Evolutionary conservation across 2,888 invertebrate genomes (phyloP), one percentile per base, ranked within the genome.

Genomic region (Aporophyla lueneburgensis): DNA sequence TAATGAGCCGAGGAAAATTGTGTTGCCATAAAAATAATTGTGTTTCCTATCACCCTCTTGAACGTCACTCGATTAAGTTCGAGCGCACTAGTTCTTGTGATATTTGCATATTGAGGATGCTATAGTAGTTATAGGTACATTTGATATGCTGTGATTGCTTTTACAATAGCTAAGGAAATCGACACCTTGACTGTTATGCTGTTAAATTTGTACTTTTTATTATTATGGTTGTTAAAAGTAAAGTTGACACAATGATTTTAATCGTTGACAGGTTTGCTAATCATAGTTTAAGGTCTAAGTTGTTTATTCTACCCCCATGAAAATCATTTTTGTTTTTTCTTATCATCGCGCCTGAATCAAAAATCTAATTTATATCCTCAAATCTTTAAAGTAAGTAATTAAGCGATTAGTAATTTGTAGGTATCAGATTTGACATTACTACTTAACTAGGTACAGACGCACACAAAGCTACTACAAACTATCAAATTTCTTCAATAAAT

Each of bases 21-120:
- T 96, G 96, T 95, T 95, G 96, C 96, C 93, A 96, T 96, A 96
- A 96, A 96, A 96, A 96, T 96, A 96, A 96, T 96, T 94, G 95
- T 93, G 93, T 95, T 96, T 93, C 91, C 94, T 93, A 92, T 93
- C 94, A 92, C 91, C 89, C 89, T 90, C 88, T 92, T 91, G 88
- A 90, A 90, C 91, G 92, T 92, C 91, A 92, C 90, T 92, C 92
- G 94, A 93, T 93, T 94, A 93, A 89, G 89, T 86, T 83, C 85
- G 82, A 70, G 81, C 72, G 84, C 61, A 73, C 75, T 83, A 84
- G 68, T 74, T 74, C 78, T 59, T 51, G 66, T 83, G 76, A 75
- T 85, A 86, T 88, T 87, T 86, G 79, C 86, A 85, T 88, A 80
- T 78, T 76, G 74, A 77, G 62, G 71, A 84, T 80, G 75, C 63